Percentiles rank a stretch among this genome's conserved stretches.
These are phyloP conservation scores for Melanotaenia parkinsoni DNA, from an alignment of 2,797 vertebrate species.

Conservation along the genomic window DNA sequence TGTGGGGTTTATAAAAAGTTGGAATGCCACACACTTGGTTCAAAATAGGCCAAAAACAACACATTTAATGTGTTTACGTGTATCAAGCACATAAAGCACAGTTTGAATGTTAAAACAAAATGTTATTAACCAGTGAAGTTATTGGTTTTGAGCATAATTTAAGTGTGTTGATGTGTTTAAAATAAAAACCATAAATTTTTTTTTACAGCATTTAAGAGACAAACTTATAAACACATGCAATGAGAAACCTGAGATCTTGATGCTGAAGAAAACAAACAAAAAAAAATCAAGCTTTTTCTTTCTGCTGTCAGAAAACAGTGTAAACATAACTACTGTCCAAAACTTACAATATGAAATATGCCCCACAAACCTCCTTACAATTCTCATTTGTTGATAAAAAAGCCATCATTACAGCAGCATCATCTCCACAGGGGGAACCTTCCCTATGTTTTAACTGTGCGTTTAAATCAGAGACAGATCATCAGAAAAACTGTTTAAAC, in stretches of 20 bases:
- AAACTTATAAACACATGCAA: slow-evolving; percentile 6
- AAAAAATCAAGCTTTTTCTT: slow-evolving; percentile 4
- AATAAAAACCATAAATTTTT: neutral
- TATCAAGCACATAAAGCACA: slow-evolving; percentile 15
- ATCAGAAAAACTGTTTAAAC: neutral
- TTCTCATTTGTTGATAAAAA: neutral
- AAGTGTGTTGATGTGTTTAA: neutral
- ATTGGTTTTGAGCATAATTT: neutral
- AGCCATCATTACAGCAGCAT: neutral
- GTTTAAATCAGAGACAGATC: slow-evolving; percentile 1
- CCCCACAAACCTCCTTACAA: neutral
- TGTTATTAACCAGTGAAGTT: neutral
- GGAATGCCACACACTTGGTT: neutral
- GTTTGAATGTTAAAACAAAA: slow-evolving; percentile 42
- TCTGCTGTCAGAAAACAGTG: slow-evolving; percentile 22
- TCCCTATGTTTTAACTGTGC: neutral
- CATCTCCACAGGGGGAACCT: neutral
- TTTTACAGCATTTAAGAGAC: slow-evolving; percentile 29
- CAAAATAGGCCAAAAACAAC: neutral
- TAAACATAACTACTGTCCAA: slow-evolving; percentile 28
- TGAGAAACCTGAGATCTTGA: slow-evolving; percentile 40
- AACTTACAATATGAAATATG: neutral
- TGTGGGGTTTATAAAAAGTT: neutral
- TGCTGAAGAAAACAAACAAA: neutral
- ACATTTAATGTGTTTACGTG: slow-evolving; percentile 26